These are phyloP conservation scores for Castor canadensis DNA, from an alignment of 2,113 vertebrate species.

Conservation along the genomic window DNA sequence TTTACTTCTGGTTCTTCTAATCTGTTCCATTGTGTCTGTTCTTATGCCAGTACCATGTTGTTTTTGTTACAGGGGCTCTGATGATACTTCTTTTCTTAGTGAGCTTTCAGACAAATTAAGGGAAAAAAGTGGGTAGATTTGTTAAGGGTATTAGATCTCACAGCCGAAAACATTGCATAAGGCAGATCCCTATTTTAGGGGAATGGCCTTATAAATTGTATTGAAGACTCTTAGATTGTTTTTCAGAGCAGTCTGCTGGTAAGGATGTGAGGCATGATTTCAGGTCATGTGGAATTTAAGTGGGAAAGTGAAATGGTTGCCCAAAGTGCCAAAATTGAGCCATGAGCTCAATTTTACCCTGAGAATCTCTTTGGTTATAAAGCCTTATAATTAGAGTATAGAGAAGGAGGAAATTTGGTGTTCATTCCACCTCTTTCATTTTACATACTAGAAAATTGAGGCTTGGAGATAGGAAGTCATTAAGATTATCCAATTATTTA, in stretches of 20 bases:
- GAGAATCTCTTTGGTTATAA: not conserved
- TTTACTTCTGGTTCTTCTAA: too few relatives aligned
- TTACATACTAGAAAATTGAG: constrained; percentile 1
- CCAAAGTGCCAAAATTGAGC: not conserved
- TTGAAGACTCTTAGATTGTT: not conserved
- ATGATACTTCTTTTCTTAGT: not conserved
- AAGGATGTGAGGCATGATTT: not conserved
- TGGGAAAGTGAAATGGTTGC: not conserved
- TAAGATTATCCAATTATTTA: constrained; percentile 1
- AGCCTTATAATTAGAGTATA: not conserved
- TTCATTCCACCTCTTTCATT: not conserved
- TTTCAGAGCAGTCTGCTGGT: not conserved
- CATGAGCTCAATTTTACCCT: not conserved
- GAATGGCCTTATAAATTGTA: not conserved
- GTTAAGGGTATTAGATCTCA: not conserved
- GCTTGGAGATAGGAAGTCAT: not conserved
- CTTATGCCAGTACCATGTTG: too few relatives aligned
- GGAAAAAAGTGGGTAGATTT: not conserved
- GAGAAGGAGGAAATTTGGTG: not conserved
- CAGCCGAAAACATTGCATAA: not conserved
- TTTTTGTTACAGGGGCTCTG: too few relatives aligned
- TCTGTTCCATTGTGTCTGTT: too few relatives aligned
- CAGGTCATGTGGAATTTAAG: not conserved
- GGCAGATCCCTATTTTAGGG: not conserved
- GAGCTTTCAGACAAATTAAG: not conserved